Evolutionary conservation across 2,888 invertebrate species (phyloP).

Genomic region (Cephus sareptanus): DNA sequence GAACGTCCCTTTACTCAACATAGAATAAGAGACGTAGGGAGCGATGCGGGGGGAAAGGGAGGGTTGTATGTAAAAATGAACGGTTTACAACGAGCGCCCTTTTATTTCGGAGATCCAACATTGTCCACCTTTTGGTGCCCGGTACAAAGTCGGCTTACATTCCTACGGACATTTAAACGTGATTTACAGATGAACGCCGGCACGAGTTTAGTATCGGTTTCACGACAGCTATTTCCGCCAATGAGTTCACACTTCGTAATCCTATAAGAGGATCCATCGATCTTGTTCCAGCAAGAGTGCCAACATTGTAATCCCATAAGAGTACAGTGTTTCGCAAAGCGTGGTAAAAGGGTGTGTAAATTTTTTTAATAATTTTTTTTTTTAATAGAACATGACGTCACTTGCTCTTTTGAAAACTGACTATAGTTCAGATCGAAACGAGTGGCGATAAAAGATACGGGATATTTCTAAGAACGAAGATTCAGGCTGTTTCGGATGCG

Average conservation of each 20-base stretch:
- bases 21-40: slow-evolving; percentile 14
- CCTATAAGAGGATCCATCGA: not conserved
- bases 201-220: not conserved
- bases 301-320: not conserved
- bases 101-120: not conserved
- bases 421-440: not conserved
- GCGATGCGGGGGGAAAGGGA: not conserved
- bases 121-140: not conserved
- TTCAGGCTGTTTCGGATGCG: not conserved
- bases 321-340: not conserved
- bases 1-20: not conserved
- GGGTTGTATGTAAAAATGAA: not conserved
- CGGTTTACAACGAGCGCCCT: not conserved
- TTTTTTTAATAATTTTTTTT: not conserved
- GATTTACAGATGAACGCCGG: not conserved
- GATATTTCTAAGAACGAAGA: not conserved
- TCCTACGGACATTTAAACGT: not conserved
- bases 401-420: not conserved
- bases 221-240: not conserved
- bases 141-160: not conserved
- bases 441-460: not conserved
- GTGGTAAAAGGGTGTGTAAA: not conserved
- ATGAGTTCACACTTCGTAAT: not conserved
- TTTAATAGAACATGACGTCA: not conserved
- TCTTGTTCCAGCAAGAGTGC: not conserved